These are phyloP conservation scores for Eleutherodactylus coqui DNA, from an alignment of 2,797 vertebrate species.

Conservation along the genomic window DNA sequence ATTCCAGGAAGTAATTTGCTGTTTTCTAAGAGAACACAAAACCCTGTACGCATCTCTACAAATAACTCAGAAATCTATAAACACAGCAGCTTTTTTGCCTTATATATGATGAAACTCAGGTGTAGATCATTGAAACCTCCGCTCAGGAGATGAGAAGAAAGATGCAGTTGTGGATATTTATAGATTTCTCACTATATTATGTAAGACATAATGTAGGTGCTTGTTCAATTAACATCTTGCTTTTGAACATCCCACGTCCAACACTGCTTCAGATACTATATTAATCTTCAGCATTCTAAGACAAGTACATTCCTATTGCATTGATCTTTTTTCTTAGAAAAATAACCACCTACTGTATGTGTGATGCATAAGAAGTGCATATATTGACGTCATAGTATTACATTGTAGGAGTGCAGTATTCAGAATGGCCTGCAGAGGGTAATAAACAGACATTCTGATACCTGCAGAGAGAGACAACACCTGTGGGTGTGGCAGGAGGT, in stretches of 20 bases:
- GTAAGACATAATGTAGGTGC: neutral
- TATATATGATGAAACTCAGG: conserved; percentile 41
- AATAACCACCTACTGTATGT: neutral
- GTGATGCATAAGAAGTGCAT: neutral
- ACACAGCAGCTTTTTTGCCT: conserved; percentile 26
- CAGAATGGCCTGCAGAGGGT: too few relatives aligned
- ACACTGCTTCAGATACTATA: neutral
- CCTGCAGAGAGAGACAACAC: too few relatives aligned
- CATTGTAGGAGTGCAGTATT: too few relatives aligned
- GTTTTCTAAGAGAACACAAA: conserved; percentile 38
- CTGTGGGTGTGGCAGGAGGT: too few relatives aligned
- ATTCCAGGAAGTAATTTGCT: conserved; percentile 31
- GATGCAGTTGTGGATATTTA: conserved; percentile 2
- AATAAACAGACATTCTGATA: too few relatives aligned
- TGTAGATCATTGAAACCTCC: conserved; percentile 38
- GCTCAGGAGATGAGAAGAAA: conserved; percentile 24
- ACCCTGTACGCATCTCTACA: conserved; percentile 22
- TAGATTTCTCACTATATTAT: conserved; percentile 29
- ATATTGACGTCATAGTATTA: neutral
- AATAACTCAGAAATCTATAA: conserved; percentile 55
- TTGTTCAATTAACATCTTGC: conserved; percentile 27
- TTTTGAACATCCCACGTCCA: conserved; percentile 18
- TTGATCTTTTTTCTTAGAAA: neutral
- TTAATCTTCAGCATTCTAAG: neutral
- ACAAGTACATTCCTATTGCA: neutral